Base-by-base conservation (phyloP, 2,113 vertebrate genomes). In the Cinclus mexicanus region DNA sequence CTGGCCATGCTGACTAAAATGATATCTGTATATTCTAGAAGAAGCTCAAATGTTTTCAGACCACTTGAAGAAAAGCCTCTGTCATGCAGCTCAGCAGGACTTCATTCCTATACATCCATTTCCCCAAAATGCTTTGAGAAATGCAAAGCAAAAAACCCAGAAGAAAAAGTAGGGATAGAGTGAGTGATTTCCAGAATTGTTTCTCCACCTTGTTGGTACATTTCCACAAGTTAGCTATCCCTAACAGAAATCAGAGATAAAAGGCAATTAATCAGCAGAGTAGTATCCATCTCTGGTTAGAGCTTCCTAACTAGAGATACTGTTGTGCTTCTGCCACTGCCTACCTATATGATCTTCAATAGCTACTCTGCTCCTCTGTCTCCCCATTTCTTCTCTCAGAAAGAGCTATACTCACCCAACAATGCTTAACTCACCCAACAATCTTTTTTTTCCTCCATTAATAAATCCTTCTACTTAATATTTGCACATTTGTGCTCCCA, bases 161-260 rank as follows among this genome's bases (percentile, higher is more conserved):
- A 84, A 87, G 49, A 91, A 92, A 92, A 6, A 61, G 29, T 23
- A 75, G 29, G 46, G 24, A 83, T 37, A 49, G 56, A 17, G 24
- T 16, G 22, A 31, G 3, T 22, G 20, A 42, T n/a, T 79, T 59
- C 14, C 37, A 83, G 78, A 87, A 89, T 84, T 82, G 52, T 35
- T 87, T 83, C 41, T 33, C 49, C 50, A 49, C 24, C 41, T 64
- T 35, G 16, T 8, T 55, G 35, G 44, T 68, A 65, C 19, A 78
- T 21, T 47, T 79, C 47, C 35, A 41, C 42, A 75, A 78, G 12
- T 70, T 60, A 77, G 41, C 55, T 83, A 82, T 82, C 57, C 31
- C 53, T 71, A 89, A 68, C 24, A 94, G 83, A 91, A 92, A 92
- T n/a, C 57, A 70, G 39, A 89, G 83, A 59, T 35, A 67, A 80